A percentile compares a stretch with the other conserved stretches of the same genome.
Evolutionary conservation across 1,140 invertebrate species (phyloP).

Genomic region (Hesperophylax magnus): DNA sequence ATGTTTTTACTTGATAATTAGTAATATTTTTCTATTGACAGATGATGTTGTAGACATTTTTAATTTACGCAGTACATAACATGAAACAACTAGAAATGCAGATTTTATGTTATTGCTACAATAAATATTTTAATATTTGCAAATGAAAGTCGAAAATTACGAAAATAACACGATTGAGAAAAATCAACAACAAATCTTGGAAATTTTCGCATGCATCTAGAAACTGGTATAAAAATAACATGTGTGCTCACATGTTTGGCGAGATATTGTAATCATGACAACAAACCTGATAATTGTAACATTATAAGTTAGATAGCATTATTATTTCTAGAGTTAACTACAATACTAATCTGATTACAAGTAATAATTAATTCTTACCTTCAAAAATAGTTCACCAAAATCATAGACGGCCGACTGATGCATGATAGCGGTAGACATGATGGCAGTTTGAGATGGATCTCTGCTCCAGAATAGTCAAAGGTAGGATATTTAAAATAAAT

Average conservation of each 20-base stretch:
- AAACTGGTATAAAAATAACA: background rate
- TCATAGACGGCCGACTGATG: constrained; percentile 71
- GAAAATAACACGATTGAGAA: too few species aligned
- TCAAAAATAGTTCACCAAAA: constrained; percentile 70
- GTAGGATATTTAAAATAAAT: constrained; percentile 36
- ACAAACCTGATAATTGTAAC: background rate
- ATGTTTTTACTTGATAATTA: too few species aligned
- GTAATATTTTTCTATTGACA: too few species aligned
- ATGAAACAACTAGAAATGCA: too few species aligned
- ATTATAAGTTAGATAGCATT: background rate
- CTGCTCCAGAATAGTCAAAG: constrained; percentile 45
- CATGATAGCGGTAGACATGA: constrained; percentile 71
- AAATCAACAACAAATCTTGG: too few species aligned
- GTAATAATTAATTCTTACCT: constrained; percentile 63
- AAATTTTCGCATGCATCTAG: too few species aligned
- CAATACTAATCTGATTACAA: background rate
- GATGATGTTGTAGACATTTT: too few species aligned
- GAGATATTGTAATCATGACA: background rate
- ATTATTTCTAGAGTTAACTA: background rate
- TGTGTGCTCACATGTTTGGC: background rate
- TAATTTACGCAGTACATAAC: too few species aligned
- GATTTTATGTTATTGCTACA: too few species aligned
- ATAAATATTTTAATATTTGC: too few species aligned
- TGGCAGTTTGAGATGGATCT: constrained; percentile 44
- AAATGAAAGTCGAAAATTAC: too few species aligned